Conservation (phyloP, 2,888 invertebrate genomes). For the Lasioglossum figueresi region DNA sequence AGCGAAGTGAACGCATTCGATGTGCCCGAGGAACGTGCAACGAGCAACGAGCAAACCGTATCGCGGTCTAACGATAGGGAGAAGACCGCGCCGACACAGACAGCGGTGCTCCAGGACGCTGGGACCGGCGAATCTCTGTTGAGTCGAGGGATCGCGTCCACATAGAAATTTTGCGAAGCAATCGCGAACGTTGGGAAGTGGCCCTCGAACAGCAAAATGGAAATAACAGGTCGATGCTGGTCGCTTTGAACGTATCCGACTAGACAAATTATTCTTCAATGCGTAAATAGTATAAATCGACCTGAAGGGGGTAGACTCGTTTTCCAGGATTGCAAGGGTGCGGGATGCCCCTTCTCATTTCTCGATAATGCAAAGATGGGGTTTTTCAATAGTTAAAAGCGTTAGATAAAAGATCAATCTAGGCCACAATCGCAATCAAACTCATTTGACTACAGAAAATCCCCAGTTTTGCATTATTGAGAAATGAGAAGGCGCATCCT, state of each 20-base stretch:
- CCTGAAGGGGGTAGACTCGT: no score
- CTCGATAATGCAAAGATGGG: no score
- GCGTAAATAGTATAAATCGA: no score
- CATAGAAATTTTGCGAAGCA: background rate
- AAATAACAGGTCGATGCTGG: background rate
- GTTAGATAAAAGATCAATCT: no score
- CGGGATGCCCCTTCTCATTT: no score
- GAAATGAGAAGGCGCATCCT: no score
- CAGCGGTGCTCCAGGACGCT: background rate
- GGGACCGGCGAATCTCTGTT: background rate
- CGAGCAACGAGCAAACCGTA: slow-evolving; percentile 1
- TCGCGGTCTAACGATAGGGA: slow-evolving; percentile 23
- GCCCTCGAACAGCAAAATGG: background rate
- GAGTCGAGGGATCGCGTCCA: background rate
- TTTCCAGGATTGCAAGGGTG: no score
- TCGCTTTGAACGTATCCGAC: background rate
- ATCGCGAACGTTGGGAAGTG: background rate
- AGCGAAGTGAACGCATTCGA: slow-evolving; percentile 40
- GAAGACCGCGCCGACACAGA: background rate
- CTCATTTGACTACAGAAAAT: no score
- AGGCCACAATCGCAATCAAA: no score
- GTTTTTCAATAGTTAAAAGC: no score
- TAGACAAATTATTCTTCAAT: no score
- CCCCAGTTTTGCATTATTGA: no score
- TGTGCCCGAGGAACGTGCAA: slow-evolving; percentile 19